Percentiles rank a stretch among this genome's conserved stretches.
phyloP scores from a whole-genome alignment of 2,888 invertebrate genomes.

The Aphrophora alni region DNA sequence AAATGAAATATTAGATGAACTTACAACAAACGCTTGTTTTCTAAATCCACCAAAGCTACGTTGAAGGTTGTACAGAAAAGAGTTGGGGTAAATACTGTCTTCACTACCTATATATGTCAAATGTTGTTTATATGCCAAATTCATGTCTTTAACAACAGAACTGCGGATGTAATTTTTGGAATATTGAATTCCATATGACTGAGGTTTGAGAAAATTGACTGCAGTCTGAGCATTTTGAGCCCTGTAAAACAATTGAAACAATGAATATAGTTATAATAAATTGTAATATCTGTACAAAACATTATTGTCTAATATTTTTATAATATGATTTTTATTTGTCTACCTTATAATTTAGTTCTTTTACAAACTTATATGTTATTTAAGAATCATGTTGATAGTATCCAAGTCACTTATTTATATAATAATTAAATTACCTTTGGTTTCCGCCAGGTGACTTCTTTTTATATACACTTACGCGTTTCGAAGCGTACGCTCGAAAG shows the following conservation, averaged over 20 bases:
- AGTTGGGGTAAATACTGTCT: constrained; percentile 64
- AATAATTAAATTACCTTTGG: too few species aligned
- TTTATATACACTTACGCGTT: too few species aligned
- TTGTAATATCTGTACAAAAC: too few species aligned
- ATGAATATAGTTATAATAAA: not conserved
- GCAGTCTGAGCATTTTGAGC: constrained; percentile 62
- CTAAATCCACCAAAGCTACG: constrained; percentile 56
- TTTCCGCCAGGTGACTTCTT: too few species aligned
- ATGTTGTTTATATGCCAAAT: constrained; percentile 58
- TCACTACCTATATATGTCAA: constrained; percentile 63
- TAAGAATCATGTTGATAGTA: too few species aligned
- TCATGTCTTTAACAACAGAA: constrained; percentile 54
- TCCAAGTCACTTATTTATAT: too few species aligned
- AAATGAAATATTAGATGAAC: constrained; percentile 25
- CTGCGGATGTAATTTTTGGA: constrained; percentile 46
- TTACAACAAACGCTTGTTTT: constrained; percentile 48
- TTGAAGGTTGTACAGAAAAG: constrained; percentile 52
- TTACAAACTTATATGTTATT: too few species aligned
- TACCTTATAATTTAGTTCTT: too few species aligned
- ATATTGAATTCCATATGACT: constrained; percentile 46
- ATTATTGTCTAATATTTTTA: too few species aligned
- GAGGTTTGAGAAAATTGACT: constrained; percentile 59
- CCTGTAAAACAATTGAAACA: constrained; percentile 43
- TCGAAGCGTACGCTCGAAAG: too few species aligned
- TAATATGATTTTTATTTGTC: too few species aligned